Evolutionary conservation across 2,113 vertebrate genomes (phyloP), one percentile per base, ranked within the genome.

Genomic region (Capreolus pygargus): DNA sequence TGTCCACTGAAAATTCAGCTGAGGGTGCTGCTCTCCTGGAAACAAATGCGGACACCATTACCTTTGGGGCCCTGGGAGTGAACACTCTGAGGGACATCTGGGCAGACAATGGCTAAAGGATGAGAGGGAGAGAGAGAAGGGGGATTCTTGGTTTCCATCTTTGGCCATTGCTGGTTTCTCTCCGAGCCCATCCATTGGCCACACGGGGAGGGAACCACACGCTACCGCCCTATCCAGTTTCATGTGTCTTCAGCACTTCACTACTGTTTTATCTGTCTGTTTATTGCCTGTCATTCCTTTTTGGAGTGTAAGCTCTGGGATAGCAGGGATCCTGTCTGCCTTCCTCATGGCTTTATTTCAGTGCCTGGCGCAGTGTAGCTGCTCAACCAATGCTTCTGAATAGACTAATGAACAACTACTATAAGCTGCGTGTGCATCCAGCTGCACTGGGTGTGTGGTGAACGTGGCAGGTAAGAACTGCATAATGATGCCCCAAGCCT

Each of bases 1-100:
- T 99, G 98, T 99, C 99, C 92, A 99, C 99, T 0, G 99, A 99
- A 98, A 99, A 99, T 97, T 99, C 99, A 14, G 99, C 99, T 19
- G 99, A 99, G 64, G 99, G 99, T 57, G 99, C 99, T 25, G 99
- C 99, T 97, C 99, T 99, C 98, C 99, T 99, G 98, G 97, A 97
- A 97, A 98, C 79, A 90, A 83, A 95, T 64, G 23, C 0, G 50
- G 82, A 95, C 19, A 23, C 43, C 23, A 8, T 0, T 4, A 27
- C 1, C 1, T 92, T 0, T 78, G 7, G 2, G 28, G 0, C 8
- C 1, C 19, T 30, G 9, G 36, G 2, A 83, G 5, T 14, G 33
- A 60, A 74, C 33, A 7, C 36, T 54, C 76, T 7, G 54, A 92
- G 79, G 30, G 57, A 50, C 39, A 6, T 43, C 23, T 33, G 39